phyloP scores from a whole-genome alignment of 2,113 vertebrate species.

The Benitochromis conjunctus region DNA sequence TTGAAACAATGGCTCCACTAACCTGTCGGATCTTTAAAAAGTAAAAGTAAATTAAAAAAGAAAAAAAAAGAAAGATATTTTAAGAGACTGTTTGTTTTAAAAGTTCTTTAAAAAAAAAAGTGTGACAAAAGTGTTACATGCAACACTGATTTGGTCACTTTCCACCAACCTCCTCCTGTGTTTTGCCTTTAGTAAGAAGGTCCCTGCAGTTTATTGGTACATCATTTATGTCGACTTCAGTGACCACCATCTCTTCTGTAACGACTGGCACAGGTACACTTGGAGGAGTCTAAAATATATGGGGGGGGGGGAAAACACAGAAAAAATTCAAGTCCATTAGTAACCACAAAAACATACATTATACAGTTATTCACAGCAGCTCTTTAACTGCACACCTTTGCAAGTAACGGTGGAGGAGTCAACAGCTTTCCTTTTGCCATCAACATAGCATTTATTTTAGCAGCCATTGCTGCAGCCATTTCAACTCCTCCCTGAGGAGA shows the following conservation, averaged over 20 bases:
- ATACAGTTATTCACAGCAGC: neutral
- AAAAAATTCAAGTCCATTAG: neutral
- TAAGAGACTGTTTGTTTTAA: neutral
- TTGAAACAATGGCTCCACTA: slow-evolving; percentile 75
- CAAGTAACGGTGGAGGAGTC: slow-evolving; percentile 74
- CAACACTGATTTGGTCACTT: neutral
- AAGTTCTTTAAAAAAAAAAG: neutral
- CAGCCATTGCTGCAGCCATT: slow-evolving; percentile 89
- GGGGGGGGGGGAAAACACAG: neutral
- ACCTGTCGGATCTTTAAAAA: slow-evolving; percentile 68
- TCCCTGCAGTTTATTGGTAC: slow-evolving; percentile 91
- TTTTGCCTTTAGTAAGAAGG: slow-evolving; percentile 91
- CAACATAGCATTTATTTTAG: slow-evolving; percentile 94
- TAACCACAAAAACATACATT: neutral
- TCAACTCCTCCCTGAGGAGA: slow-evolving; percentile 80
- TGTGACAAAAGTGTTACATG: neutral
- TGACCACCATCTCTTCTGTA: slow-evolving; percentile 85
- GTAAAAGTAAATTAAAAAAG: neutral
- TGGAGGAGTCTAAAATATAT: slow-evolving; percentile 33
- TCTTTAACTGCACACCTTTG: slow-evolving; percentile 59
- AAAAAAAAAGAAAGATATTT: neutral
- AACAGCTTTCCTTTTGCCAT: slow-evolving; percentile 97
- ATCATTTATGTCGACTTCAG: slow-evolving; percentile 96
- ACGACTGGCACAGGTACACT: slow-evolving; percentile 6
- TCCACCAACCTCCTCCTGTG: slow-evolving; percentile 86